Conservation (phyloP, 2,888 invertebrate species). For the Pyrrhia umbra region DNA sequence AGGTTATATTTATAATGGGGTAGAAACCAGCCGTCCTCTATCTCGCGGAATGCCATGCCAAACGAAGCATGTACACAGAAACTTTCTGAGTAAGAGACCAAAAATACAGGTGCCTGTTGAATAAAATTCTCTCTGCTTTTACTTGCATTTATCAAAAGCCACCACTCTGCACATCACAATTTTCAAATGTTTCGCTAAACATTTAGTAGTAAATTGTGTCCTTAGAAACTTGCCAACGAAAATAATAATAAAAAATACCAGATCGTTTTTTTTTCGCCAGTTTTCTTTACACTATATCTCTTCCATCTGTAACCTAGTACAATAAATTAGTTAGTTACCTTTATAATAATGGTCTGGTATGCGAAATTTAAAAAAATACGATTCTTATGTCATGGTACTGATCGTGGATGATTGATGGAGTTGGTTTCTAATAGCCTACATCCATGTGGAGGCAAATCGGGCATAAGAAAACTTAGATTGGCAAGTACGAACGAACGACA, state of each 20-base stretch:
- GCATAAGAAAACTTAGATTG: slow-evolving; percentile 60
- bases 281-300: slow-evolving; percentile 19
- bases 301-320: slow-evolving; percentile 46
- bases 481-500: slow-evolving; percentile 74
- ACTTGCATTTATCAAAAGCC: slow-evolving; percentile 74
- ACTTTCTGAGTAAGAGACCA: slow-evolving; percentile 14
- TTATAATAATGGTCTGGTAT: slow-evolving; percentile 38
- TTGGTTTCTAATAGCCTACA: slow-evolving; percentile 15
- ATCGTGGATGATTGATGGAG: slow-evolving; percentile 16
- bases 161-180: slow-evolving; percentile 72
- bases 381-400: slow-evolving; percentile 47
- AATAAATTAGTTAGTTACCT: slow-evolving; percentile 44
- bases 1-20: slow-evolving; percentile 46
- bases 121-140: slow-evolving; percentile 43
- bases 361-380: slow-evolving; percentile 39
- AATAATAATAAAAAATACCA: slow-evolving; percentile 54
- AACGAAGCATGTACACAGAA: slow-evolving; percentile 16
- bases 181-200: slow-evolving; percentile 75
- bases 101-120: slow-evolving; percentile 23
- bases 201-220: slow-evolving; percentile 73
- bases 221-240: slow-evolving; percentile 71
- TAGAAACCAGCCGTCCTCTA: slow-evolving; percentile 51
- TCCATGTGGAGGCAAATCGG: slow-evolving; percentile 5
- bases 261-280: slow-evolving; percentile 39
- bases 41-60: slow-evolving; percentile 20